Base-by-base conservation (phyloP, 1,140 invertebrate species). In the Aethina tumida region DNA sequence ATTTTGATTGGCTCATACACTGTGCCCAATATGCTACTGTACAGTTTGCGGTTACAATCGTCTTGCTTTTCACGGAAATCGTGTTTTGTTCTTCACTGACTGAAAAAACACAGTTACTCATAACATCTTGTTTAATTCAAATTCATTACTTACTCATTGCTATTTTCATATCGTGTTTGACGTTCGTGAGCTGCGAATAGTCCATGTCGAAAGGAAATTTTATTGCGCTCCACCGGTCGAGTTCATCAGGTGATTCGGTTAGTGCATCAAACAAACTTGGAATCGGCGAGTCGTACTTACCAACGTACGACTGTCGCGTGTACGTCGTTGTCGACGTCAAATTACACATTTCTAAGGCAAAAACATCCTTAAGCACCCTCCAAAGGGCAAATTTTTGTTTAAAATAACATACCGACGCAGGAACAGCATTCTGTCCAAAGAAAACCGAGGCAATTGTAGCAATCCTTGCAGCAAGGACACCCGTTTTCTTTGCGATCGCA, bases 361-460 rank as follows among this genome's bases (percentile, higher is more conserved):
- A 38, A 52, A 43, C 5, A 29, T 18, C 12, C 7, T 24, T 24
- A 24, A 26, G 5, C n/a, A 26, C 5, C n/a, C 24, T 26, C 14
- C 6, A 24, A 24, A 24, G 13, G n/a, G 13, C 5, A 26, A 10
- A 26, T 10, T 4, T 26, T 26, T 10, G 21, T 9, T 25, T 35
- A 14, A 41, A 20, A n/a, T 14, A 34, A 34, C 47, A 25, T 18
- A 49, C 47, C 88, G 50, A 96, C 85, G 72, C 92, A 97, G 26
- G 87, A 91, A 58, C 93, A 97, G 63, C 93, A 96, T 62, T 96
- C 89, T 44, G 77, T 80, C 58, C 91, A 96, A 5, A 94, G 66
- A 50, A 86, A 80, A 45, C 82, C 83, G 14, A 96, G 70, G 55
- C 93, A 97, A 46, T 77, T 81, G 46, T 81, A 85, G 55, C 93